A percentile compares a stretch with the other conserved stretches of the same genome.
These are phyloP conservation scores for Ormyrus pomaceus DNA, from an alignment of 2,888 invertebrate species.

Conservation along the genomic window DNA sequence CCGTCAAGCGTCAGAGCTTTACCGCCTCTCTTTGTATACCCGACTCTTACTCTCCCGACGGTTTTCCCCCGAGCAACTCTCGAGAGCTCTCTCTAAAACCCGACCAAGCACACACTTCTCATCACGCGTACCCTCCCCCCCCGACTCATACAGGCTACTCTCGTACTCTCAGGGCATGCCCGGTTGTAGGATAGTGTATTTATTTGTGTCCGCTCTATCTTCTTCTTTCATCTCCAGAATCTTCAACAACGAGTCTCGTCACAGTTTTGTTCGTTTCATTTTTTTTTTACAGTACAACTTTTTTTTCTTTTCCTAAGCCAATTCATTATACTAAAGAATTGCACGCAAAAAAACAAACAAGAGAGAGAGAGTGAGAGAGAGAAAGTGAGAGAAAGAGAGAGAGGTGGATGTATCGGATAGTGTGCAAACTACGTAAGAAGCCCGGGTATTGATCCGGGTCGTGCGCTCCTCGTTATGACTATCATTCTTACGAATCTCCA, in stretches of 20 bases:
- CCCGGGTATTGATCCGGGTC: slow-evolving; percentile 73
- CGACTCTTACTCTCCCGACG: no score
- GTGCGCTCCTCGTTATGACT: slow-evolving; percentile 70
- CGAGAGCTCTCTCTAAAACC: no score
- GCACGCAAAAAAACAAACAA: not conserved
- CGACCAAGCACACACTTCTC: no score
- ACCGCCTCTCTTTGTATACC: no score
- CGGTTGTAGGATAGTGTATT: slow-evolving; percentile 74
- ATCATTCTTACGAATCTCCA: slow-evolving; percentile 73
- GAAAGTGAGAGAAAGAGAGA: slow-evolving; percentile 43
- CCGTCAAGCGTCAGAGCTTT: slow-evolving; percentile 49
- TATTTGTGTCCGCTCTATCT: slow-evolving; percentile 38
- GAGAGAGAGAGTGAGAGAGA: slow-evolving; percentile 22
- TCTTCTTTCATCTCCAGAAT: not conserved
- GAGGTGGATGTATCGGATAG: slow-evolving; percentile 52
- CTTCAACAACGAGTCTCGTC: not conserved
- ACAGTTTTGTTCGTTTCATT: slow-evolving; percentile 3
- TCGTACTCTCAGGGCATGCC: slow-evolving; percentile 75
- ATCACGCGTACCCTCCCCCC: not conserved
- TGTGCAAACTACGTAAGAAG: slow-evolving; percentile 69
- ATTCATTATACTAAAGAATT: not conserved
- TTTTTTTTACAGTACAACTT: not conserved
- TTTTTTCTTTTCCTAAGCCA: not conserved
- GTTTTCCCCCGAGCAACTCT: no score
- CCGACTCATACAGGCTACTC: slow-evolving; percentile 59